Conservation (phyloP, 2,113 vertebrate genomes). For the zebrafish (Danio rerio) region DNA sequence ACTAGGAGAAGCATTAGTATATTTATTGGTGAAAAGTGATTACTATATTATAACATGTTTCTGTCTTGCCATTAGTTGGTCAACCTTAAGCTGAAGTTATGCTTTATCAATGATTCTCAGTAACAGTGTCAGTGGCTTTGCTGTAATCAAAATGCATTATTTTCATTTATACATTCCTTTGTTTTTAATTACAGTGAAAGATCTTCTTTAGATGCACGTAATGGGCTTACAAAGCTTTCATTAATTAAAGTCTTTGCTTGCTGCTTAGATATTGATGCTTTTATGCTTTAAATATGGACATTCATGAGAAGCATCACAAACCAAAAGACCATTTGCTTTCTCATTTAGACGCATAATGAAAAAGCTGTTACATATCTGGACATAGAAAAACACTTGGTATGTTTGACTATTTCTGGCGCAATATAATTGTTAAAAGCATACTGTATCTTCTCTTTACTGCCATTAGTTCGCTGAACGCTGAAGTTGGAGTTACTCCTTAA, state of each 20-base stretch:
- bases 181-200: background rate
- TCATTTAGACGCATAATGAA: no score
- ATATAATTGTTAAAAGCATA: no score
- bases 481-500: background rate
- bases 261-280: background rate
- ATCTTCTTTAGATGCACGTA: background rate
- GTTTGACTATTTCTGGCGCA: no score
- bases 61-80: background rate
- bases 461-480: background rate
- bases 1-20: background rate
- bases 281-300: conserved; percentile 16
- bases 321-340: background rate
- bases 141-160: background rate
- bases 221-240: background rate
- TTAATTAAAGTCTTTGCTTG: background rate
- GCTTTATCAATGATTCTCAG: background rate
- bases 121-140: background rate
- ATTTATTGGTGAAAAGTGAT: background rate
- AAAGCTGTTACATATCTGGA: no score
- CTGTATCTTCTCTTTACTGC: background rate
- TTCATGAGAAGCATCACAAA: background rate
- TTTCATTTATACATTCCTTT: background rate
- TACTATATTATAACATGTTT: background rate
- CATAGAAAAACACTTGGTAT: no score
- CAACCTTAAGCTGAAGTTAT: background rate